Evolutionary conservation across 2,797 vertebrate species (phyloP).

Genomic region (Syngnathus acus): DNA sequence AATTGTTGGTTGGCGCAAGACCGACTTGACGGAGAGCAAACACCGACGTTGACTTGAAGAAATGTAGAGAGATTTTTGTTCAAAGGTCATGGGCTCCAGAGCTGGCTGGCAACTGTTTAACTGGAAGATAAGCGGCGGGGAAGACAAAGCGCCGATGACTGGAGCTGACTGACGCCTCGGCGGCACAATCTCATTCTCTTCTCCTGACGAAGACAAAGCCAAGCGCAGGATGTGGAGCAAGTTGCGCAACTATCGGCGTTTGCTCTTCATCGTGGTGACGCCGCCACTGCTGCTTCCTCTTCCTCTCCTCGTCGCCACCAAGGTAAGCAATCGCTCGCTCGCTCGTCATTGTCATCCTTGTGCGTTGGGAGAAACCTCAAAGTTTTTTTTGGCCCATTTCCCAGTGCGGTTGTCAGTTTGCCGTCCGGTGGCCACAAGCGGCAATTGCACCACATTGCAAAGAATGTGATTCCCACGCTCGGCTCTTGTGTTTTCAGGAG

Average conservation of each 20-base stretch:
- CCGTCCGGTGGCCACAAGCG: too few relatives aligned
- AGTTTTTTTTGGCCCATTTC: too few relatives aligned
- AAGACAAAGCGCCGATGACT: neutral
- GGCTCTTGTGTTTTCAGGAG: neutral
- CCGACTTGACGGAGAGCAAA: too few relatives aligned
- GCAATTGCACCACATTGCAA: neutral
- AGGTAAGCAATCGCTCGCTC: neutral
- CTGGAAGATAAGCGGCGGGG: neutral
- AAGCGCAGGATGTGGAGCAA: neutral
- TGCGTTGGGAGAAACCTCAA: too few relatives aligned
- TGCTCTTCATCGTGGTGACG: neutral
- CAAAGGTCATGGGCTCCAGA: neutral
- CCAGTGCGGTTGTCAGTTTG: too few relatives aligned
- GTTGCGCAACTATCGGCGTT: neutral
- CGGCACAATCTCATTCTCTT: too few relatives aligned
- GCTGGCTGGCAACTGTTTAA: conserved; percentile 6
- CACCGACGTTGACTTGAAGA: too few relatives aligned
- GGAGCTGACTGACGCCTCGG: neutral
- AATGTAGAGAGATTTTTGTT: neutral
- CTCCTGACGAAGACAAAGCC: neutral
- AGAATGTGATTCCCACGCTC: neutral
- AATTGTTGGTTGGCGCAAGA: too few relatives aligned
- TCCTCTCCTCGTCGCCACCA: neutral
- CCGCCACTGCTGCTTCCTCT: conserved; percentile 3
- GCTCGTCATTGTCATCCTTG: too few relatives aligned